phyloP scores from a whole-genome alignment of 2,888 invertebrate species.

The Tinea trinotella region DNA sequence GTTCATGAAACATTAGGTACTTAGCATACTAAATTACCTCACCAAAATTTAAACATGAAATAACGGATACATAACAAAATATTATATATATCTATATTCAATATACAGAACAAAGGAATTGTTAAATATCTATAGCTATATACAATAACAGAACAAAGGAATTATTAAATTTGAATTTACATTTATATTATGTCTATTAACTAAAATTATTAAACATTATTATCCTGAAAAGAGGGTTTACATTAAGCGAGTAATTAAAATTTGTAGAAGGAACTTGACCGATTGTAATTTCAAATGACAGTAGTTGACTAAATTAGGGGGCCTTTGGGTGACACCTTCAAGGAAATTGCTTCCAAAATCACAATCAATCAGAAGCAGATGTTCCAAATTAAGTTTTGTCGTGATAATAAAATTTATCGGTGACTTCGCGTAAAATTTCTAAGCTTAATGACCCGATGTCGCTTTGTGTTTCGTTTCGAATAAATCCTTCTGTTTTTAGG shows the following conservation, averaged over 20 bases:
- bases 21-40: too few species aligned
- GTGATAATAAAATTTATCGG: conserved; percentile 17
- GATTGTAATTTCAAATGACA: conserved; percentile 1
- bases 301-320: conserved; percentile 3
- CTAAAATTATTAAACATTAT: neutral
- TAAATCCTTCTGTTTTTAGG: conserved; percentile 2
- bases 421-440: conserved; percentile 10
- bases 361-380: conserved; percentile 18
- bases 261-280: conserved; percentile 1
- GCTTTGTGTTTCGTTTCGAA: conserved; percentile 4
- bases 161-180: too few species aligned
- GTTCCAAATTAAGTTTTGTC: conserved; percentile 14
- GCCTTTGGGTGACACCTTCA: conserved; percentile 16
- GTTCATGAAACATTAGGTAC: too few species aligned
- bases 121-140: too few species aligned
- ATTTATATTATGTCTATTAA: neutral
- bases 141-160: too few species aligned
- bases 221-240: neutral
- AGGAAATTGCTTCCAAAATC: conserved; percentile 9
- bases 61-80: too few species aligned
- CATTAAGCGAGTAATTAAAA: conserved; percentile 1
- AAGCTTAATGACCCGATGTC: conserved; percentile 13
- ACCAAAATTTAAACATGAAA: too few species aligned
- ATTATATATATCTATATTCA: too few species aligned
- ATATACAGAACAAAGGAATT: too few species aligned